Evolutionary conservation across 2,888 invertebrate species (phyloP).

Genomic region (Hermodice carunculata): DNA sequence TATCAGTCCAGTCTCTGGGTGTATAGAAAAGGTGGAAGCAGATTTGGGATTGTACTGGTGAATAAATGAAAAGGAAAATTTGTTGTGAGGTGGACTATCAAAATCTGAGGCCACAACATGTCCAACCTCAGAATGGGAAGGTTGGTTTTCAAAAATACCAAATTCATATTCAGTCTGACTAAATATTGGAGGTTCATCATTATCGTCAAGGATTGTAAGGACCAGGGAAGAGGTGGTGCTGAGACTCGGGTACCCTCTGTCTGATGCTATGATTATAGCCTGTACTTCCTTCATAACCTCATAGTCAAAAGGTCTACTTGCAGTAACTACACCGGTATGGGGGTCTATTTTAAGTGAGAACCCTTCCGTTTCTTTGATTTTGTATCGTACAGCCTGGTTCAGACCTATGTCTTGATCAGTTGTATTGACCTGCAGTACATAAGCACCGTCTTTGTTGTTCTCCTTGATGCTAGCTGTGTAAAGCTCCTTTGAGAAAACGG

Average conservation of each 20-base stretch:
- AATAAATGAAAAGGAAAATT: neutral
- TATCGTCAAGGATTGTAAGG: neutral
- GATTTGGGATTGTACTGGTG: neutral
- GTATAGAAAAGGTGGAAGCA: neutral
- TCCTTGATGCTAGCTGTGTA: neutral
- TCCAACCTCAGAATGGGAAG: neutral
- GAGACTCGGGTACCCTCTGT: neutral
- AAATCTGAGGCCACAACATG: conserved; percentile 1
- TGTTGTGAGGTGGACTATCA: conserved; percentile 5
- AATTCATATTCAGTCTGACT: neutral
- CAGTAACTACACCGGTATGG: conserved; percentile 3
- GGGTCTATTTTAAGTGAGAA: conserved; percentile 3
- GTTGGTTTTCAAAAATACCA: conserved; percentile 13
- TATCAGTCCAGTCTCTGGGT: conserved; percentile 13
- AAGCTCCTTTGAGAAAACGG: neutral
- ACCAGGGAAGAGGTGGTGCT: neutral
- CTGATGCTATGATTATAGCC: neutral
- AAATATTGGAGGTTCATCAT: conserved; percentile 10
- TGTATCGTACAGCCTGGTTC: conserved; percentile 3
- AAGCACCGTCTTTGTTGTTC: neutral
- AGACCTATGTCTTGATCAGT: conserved; percentile 1
- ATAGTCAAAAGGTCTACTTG: conserved; percentile 2
- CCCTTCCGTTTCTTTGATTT: neutral
- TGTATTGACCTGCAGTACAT: neutral
- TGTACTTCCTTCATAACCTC: neutral